Base-by-base conservation (phyloP, 2,888 invertebrate genomes). In the Cataglyphis altisquamis region DNA sequence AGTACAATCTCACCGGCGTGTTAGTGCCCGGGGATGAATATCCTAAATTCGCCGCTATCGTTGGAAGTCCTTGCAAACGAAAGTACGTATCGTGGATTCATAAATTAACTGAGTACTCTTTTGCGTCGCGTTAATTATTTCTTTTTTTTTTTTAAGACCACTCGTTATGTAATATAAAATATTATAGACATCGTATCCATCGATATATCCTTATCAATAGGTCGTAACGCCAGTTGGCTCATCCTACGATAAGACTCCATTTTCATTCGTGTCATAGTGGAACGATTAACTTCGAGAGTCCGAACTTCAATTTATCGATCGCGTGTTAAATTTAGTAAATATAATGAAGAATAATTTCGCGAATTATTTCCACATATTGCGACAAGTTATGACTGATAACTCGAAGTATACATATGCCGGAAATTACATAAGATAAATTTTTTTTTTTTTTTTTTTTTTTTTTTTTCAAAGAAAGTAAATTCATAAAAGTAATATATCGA, bases 41-140 rank as follows among this genome's bases (percentile, higher is more conserved):
- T 41, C 3, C 41, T 93, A 93, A 95, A 39, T 96, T 96, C 89
- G 95, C 96, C 86, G 96, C 96, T 1, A 95, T 96, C 66, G 95
- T 96, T 66, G 96, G 96, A 32, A 95, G 95, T 90, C 96, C 96
- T 66, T 96, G 96, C 92, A 91, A 95, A 91, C 95, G 95, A 92
- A 96, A 95, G 96, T 96, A 92, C 75, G 91, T 86, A 63, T 10
- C 10, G 15, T 6, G 12, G 10, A 63, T 52, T 36, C 25, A 25
- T n/a, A n/a, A 64, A 21, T 25, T 25, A 48, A 57, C 57, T 15
- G 55, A 4, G 64, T 39, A 25, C 29, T 32, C 45, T 32, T 3
- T 41, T 18, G n/a, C 12, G 32, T 67, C 21, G n/a, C 12, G 32
- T 67, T 29, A 45, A 68, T 12, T 9, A 45, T 45, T 10, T 68